These are phyloP conservation scores for Hippoglossus stenolepis DNA, from an alignment of 2,113 vertebrate genomes.

Conservation along the genomic window DNA sequence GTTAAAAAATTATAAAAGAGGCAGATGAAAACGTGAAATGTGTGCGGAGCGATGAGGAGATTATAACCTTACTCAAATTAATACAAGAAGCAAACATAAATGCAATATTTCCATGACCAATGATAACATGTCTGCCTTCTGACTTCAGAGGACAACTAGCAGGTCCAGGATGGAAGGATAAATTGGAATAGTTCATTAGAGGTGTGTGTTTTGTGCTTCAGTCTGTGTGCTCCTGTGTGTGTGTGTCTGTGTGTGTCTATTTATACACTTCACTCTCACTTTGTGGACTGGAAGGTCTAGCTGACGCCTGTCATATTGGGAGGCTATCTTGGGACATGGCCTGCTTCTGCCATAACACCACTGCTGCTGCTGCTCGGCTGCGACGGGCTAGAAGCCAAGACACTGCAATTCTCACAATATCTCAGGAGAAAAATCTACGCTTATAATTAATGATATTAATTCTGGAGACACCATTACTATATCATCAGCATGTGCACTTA, in stretches of 20 bases:
- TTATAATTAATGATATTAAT: neutral
- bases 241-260: conserved; percentile 42
- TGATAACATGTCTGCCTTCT: neutral
- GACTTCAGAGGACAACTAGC: neutral
- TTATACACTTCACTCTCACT: conserved; percentile 48
- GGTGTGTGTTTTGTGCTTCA: neutral
- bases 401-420: neutral
- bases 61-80: neutral
- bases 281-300: conserved; percentile 33
- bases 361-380: conserved; percentile 25
- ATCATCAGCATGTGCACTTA: neutral
- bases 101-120: neutral
- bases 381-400: neutral
- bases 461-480: neutral
- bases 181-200: neutral
- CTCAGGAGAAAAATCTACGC: neutral
- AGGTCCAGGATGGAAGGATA: neutral
- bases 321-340: conserved; percentile 67
- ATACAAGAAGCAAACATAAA: neutral
- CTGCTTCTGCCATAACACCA: conserved; percentile 57
- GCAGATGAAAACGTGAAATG: neutral
- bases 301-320: conserved; percentile 50
- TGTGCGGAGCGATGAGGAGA: neutral
- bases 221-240: neutral
- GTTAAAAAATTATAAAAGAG: neutral